Conservation (phyloP, 2,113 vertebrate species). For the Neodon shergylaensis region DNA sequence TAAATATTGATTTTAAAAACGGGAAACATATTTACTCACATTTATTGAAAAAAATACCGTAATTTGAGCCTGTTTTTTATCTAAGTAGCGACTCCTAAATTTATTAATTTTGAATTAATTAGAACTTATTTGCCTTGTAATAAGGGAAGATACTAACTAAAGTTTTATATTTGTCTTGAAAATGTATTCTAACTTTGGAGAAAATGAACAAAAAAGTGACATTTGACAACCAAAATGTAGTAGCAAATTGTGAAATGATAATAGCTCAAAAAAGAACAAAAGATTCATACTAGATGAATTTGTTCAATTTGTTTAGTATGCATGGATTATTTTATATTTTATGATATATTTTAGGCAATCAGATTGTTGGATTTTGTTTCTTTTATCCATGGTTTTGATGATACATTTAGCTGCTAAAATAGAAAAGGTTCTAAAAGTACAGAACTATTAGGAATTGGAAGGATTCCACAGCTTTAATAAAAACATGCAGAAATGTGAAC, state of each 20-base stretch:
- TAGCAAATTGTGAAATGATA: not conserved
- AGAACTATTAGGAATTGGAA: slow-evolving; percentile 37
- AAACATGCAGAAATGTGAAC: not conserved
- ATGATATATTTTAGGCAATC: not conserved
- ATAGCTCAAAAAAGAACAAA: not conserved
- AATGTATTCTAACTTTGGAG: slow-evolving; percentile 37
- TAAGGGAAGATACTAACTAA: slow-evolving; percentile 24
- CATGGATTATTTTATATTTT: not conserved
- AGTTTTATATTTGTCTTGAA: not conserved
- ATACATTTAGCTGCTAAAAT: not conserved
- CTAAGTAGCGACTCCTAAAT: slow-evolving; percentile 25
- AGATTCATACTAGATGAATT: not conserved
- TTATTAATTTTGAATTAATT: slow-evolving; percentile 63
- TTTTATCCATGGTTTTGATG: not conserved
- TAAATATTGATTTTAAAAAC: not conserved
- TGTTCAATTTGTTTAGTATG: not conserved
- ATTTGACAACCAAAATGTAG: not conserved
- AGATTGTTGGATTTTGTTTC: not conserved
- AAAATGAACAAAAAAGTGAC: not conserved
- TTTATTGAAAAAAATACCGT: not conserved
- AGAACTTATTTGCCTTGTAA: not conserved
- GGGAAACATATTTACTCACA: not conserved
- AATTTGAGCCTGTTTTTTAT: not conserved
- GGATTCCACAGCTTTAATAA: not conserved
- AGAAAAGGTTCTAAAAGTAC: not conserved